Percentiles rank a stretch among this genome's conserved stretches.
phyloP scores from a whole-genome alignment of 1,140 invertebrate genomes.

The Drosophila repletoides region DNA sequence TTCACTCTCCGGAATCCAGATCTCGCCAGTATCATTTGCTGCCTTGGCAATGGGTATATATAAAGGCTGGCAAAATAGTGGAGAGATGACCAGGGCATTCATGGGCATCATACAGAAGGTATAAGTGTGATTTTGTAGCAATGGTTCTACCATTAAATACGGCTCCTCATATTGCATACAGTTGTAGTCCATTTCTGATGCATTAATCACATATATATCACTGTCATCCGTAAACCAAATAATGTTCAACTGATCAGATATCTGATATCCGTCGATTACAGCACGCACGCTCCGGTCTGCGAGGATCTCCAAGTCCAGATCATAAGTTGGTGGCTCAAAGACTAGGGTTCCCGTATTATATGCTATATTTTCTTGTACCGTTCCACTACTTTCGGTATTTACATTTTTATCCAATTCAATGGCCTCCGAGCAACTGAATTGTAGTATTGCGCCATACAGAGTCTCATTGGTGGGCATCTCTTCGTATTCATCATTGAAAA shows the following conservation, averaged over 20 bases:
- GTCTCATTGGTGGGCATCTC: neutral
- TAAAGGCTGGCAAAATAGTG: conserved; percentile 51
- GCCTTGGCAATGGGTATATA: conserved; percentile 27
- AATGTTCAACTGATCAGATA: conserved; percentile 31
- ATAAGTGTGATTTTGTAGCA: conserved; percentile 49
- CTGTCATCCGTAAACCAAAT: conserved; percentile 54
- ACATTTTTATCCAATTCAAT: neutral
- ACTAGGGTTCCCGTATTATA: conserved; percentile 12
- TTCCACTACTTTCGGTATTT: neutral
- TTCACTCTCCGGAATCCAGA: conserved; percentile 35
- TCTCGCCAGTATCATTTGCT: neutral
- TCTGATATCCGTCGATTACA: conserved; percentile 24
- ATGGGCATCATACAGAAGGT: conserved; percentile 56
- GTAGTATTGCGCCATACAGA: conserved; percentile 11
- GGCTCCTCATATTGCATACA: conserved; percentile 48
- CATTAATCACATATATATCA: neutral
- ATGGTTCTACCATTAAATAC: conserved; percentile 19
- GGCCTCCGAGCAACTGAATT: conserved; percentile 31
- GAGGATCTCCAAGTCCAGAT: conserved; percentile 40
- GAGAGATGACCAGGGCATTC: conserved; percentile 34
- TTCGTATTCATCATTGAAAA: neutral
- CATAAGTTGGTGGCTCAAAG: conserved; percentile 49
- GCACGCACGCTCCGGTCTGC: conserved; percentile 41
- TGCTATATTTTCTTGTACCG: neutral
- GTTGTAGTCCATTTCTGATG: conserved; percentile 35